These are phyloP conservation scores for Chloropsis cyanopogon DNA, from an alignment of 2,113 vertebrate genomes.

Conservation along the genomic window DNA sequence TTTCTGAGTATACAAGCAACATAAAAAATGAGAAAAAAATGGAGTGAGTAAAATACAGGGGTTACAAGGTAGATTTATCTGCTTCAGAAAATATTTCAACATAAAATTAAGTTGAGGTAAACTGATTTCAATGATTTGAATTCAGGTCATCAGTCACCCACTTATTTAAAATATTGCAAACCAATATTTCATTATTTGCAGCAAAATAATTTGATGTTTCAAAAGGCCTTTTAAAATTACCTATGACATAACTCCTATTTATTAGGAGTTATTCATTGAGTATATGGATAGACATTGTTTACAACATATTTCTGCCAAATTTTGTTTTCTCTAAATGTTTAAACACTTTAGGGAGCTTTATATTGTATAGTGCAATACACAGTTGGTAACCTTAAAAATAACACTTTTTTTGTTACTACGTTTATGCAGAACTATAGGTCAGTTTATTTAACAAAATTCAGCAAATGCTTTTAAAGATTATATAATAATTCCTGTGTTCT, in stretches of 20 bases:
- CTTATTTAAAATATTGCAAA: conserved; percentile 46
- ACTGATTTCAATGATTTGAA: conserved; percentile 36
- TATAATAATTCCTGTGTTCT: background rate
- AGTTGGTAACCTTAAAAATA: conserved; percentile 15
- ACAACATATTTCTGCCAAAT: conserved; percentile 46
- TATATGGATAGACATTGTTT: conserved; percentile 30
- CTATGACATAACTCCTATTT: background rate
- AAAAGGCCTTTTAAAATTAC: conserved; percentile 43
- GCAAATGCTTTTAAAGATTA: background rate
- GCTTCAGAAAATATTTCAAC: conserved; percentile 15
- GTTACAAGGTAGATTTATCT: background rate
- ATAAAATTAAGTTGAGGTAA: conserved; percentile 32
- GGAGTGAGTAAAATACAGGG: background rate
- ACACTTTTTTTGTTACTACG: background rate
- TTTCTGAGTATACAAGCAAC: background rate
- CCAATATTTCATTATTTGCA: conserved; percentile 41
- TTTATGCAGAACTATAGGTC: background rate
- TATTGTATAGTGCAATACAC: background rate
- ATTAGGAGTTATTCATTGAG: conserved; percentile 53
- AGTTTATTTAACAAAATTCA: background rate
- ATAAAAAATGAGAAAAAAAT: background rate
- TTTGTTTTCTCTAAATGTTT: conserved; percentile 55
- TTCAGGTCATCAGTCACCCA: background rate
- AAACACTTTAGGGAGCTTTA: conserved; percentile 1
- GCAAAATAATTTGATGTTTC: conserved; percentile 23